A percentile compares a stretch with the other conserved stretches of the same genome.
Evolutionary conservation across 2,797 vertebrate genomes (phyloP).

Genomic region (Typhlichthys subterraneus): DNA sequence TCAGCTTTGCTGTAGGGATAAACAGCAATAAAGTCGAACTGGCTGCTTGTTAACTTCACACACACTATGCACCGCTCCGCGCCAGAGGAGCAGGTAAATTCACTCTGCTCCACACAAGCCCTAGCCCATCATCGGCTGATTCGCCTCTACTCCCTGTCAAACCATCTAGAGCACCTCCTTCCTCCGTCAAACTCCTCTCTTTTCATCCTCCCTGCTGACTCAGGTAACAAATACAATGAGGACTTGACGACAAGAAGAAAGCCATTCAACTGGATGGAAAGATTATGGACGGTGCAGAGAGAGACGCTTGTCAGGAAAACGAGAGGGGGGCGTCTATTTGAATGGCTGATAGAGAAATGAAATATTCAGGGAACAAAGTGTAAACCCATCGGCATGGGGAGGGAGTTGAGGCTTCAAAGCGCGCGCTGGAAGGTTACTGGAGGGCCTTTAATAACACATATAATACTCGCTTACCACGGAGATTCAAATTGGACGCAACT

Average conservation of each 20-base stretch:
- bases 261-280: conserved; percentile 65
- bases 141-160: conserved; percentile 55
- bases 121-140: conserved; percentile 46
- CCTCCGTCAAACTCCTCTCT: conserved; percentile 54
- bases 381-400: conserved; percentile 42
- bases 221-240: conserved; percentile 74
- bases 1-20: conserved; percentile 75
- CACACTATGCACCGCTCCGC: conserved; percentile 27
- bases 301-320: conserved; percentile 22
- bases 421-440: conserved; percentile 58
- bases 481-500: conserved; percentile 61
- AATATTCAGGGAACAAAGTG: conserved; percentile 60
- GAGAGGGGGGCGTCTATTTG: conserved; percentile 46
- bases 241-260: conserved; percentile 59
- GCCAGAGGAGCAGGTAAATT: conserved; percentile 69
- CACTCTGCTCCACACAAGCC: conserved; percentile 51
- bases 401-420: conserved; percentile 37
- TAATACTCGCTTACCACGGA: conserved; percentile 72
- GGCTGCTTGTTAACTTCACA: conserved; percentile 62
- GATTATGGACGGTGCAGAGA: conserved; percentile 42
- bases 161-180: conserved; percentile 40
- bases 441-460: conserved; percentile 51
- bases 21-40: conserved; percentile 75
- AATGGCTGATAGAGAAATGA: conserved; percentile 68
- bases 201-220: conserved; percentile 77